Evolutionary conservation across 2,888 invertebrate genomes (phyloP), one percentile per base, ranked within the genome.

Genomic region (Melinaea marsaeus): DNA sequence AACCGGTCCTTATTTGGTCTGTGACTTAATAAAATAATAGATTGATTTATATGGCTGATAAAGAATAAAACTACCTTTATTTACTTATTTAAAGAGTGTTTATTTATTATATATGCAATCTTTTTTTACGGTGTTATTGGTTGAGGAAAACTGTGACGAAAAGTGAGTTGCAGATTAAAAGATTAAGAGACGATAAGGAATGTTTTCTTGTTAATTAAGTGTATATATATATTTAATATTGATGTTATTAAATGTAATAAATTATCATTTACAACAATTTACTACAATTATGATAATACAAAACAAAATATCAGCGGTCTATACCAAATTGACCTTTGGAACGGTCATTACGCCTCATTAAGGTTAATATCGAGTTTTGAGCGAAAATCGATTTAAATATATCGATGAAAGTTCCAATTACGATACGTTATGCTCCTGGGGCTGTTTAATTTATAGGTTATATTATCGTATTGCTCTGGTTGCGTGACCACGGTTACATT

Each of bases 321-420:
- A 63, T 9, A 69, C 57, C 77, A 73, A 67, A 60, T 59, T 34
- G 66, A 69, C 65, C 74, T 74, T 77, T 77, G 76, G 79, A 76
- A 74, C 81, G 80, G 81, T 83, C 82, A 88, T 88, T 83, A 87
- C 76, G 80, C 65, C 83, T 85, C 88, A 89, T 89, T 88, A 88
- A 84, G 82, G 84, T 86, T 88, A 87, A 87, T 86, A 85, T 84
- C 77, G 81, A 84, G 83, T 83, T 85, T 85, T 83, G 84, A 79
- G 63, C 64, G 66, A 82, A 81, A 83, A 85, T 83, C 85, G 83
- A 85, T 85, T 84, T 87, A 81, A 86, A 86, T 87, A 84, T 84
- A 85, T 85, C 86, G 87, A 84, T 80, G 80, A 84, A 85, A 85
- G 85, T 82, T 81, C 76, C 80, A 81, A 84, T 83, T 83, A 76